Base-by-base conservation (phyloP, 2,113 vertebrate species). In the Nerophis ophidion region DNA sequence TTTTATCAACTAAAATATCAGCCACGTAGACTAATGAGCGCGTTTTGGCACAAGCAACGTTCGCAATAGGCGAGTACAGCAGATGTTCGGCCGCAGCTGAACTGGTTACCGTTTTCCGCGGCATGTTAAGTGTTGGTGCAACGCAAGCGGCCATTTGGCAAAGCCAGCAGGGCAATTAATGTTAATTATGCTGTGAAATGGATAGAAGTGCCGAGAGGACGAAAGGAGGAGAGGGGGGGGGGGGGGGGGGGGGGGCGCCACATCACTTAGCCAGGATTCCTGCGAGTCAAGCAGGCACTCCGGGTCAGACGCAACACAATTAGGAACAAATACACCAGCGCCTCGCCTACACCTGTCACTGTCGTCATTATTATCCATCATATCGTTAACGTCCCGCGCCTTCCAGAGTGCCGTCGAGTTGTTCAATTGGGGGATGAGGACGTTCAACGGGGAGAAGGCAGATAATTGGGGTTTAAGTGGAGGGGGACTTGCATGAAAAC, bases 171-270 rank as follows among this genome's bases (percentile, higher is more conserved):
- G 71, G 73, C 77, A 83, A 88, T 86, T 84, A 81, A 62, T 68
- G 78, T 76, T 85, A 88, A 88, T 88, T 83, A 77, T 75, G 75
- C 63, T 66, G 75, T 76, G 79, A 82, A 81, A 82, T 53, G 40
- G 74, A 83, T 76, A 83, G 60, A 14, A 63, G 68, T 72, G 71
- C 70, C 72, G 72, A 75, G 81, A 74, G 74, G 77, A 60, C 70
- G 72, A n/a, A n/a, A n/a, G n/a, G n/a, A n/a, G n/a, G n/a, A n/a
- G n/a, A n/a, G n/a, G n/a, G n/a, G n/a, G n/a, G n/a, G n/a, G n/a
- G n/a, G n/a, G n/a, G n/a, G 66, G 76, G 77, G 84, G 72, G 83
- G 42, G 75, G 75, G 64, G 70, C 64, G 60, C 70, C 35, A 65
- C 63, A 63, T 69, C 47, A 60, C 50, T 70, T 79, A 75, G 73